Conservation (phyloP, 2,797 vertebrate genomes). For the Acanthurus leucopareius region DNA sequence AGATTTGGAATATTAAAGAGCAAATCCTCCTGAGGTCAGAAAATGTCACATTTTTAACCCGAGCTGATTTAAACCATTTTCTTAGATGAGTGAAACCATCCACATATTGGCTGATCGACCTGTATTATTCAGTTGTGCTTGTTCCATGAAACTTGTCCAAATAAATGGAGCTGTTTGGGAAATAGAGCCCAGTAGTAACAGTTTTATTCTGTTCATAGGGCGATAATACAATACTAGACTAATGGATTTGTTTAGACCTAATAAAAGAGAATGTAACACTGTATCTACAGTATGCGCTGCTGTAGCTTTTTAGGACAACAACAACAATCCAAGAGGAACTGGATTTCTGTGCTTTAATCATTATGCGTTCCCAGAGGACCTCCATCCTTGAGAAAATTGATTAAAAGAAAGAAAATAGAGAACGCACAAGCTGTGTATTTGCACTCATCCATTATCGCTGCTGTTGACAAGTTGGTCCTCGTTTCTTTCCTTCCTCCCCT, state of each 20-base stretch:
- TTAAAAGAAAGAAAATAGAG: background rate
- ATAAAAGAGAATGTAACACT: constrained; percentile 1
- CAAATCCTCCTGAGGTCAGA: background rate
- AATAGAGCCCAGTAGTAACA: no score
- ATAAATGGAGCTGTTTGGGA: no score
- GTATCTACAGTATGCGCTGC: background rate
- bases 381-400: constrained; percentile 7
- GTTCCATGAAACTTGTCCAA: background rate
- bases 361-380: background rate
- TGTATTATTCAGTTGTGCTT: background rate
- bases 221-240: background rate
- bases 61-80: background rate
- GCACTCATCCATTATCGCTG: background rate
- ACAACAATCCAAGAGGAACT: background rate
- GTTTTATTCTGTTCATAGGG: no score
- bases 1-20: constrained; percentile 9
- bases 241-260: background rate
- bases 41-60: background rate
- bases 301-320: background rate
- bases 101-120: background rate
- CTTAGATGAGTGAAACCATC: background rate
- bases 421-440: constrained; percentile 19
- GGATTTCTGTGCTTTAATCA: constrained; percentile 1
- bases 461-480: constrained; percentile 3
- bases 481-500: constrained; percentile 4